Percentiles rank a stretch among this genome's conserved stretches.
Conservation (phyloP, 2,888 invertebrate species). For the Perizoma flavofasciatum region DNA sequence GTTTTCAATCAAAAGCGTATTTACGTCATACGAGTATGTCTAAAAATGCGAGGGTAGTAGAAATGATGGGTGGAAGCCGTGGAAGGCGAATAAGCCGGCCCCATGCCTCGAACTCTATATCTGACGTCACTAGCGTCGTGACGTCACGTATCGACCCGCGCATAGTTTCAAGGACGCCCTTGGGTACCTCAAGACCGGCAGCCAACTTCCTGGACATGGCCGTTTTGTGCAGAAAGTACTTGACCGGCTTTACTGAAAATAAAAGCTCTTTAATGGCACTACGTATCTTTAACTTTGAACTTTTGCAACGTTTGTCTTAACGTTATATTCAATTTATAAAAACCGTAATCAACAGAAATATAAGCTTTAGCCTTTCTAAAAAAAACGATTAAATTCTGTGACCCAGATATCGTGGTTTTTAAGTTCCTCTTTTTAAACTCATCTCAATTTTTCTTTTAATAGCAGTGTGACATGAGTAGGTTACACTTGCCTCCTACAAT, state of each 20-base stretch:
- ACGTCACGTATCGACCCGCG: conserved; percentile 79
- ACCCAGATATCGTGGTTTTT: too few species aligned
- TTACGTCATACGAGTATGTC: conserved; percentile 67
- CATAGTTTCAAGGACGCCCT: conserved; percentile 77
- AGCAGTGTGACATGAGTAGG: too few species aligned
- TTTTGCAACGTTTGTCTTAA: too few species aligned
- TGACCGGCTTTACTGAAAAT: conserved; percentile 17
- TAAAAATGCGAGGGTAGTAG: conserved; percentile 74
- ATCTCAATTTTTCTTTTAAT: too few species aligned
- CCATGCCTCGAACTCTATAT: conserved; percentile 60
- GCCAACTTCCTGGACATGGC: conserved; percentile 59
- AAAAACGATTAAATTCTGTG: too few species aligned
- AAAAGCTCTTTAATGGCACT: background rate
- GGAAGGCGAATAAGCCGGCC: conserved; percentile 56
- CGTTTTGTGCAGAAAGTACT: conserved; percentile 45
- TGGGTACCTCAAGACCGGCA: conserved; percentile 59
- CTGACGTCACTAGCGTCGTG: conserved; percentile 71
- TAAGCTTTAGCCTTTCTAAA: too few species aligned
- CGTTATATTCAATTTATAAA: too few species aligned
- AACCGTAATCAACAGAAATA: too few species aligned
- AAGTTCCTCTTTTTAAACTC: too few species aligned
- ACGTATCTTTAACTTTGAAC: too few species aligned
- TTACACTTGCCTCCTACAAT: too few species aligned
- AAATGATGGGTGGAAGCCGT: conserved; percentile 54
- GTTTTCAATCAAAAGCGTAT: conserved; percentile 48